A percentile compares a stretch with the other conserved stretches of the same genome.
These are phyloP conservation scores for Ispidina picta DNA, from an alignment of 2,797 vertebrate species.

Conservation along the genomic window DNA sequence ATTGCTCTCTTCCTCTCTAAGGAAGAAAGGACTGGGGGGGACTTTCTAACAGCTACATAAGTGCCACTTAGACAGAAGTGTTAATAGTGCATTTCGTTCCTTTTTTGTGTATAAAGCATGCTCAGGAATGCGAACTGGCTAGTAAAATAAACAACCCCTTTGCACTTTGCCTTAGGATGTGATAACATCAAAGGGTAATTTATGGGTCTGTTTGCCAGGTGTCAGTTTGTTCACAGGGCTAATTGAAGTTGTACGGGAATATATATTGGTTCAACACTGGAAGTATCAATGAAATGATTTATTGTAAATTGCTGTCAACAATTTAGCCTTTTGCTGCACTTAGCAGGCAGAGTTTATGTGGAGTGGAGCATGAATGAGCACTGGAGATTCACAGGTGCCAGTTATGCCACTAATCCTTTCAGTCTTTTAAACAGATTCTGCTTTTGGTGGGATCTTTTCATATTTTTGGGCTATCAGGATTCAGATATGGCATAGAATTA, in stretches of 20 bases:
- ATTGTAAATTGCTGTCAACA: conserved; percentile 32
- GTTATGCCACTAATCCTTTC: background rate
- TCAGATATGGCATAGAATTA: background rate
- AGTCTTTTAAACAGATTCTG: background rate
- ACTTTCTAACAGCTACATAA: background rate
- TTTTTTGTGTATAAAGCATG: conserved; percentile 19
- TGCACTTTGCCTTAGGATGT: background rate
- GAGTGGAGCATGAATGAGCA: background rate
- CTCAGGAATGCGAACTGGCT: background rate
- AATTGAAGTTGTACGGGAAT: conserved; percentile 51
- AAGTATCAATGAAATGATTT: conserved; percentile 49
- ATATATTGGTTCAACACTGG: conserved; percentile 7
- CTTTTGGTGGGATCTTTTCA: background rate
- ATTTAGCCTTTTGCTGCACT: conserved; percentile 12
- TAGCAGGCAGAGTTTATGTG: conserved; percentile 4
- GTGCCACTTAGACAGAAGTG: background rate
- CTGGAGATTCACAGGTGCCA: background rate
- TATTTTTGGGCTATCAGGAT: background rate
- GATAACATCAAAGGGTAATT: conserved; percentile 43
- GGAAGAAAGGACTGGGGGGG: background rate
- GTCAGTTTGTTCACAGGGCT: conserved; percentile 46
- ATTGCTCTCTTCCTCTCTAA: background rate
- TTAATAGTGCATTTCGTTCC: background rate
- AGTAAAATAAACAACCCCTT: conserved; percentile 38
- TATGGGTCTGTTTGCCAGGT: conserved; percentile 34